Conservation (phyloP, 2,888 invertebrate genomes). For the Tenthredo distinguenda region DNA sequence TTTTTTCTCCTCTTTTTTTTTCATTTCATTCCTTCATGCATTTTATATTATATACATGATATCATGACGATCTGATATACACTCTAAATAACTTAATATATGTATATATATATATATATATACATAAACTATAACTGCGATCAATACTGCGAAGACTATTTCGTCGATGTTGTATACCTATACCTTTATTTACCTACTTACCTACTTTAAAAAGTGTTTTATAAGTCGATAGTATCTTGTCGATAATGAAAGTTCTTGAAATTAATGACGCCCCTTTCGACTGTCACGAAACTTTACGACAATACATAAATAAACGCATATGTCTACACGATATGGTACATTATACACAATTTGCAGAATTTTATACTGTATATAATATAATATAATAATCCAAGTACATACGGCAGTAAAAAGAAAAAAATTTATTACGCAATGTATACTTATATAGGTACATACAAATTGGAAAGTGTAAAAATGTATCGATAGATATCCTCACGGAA, state of each 20-base stretch:
- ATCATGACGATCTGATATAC: too few species aligned
- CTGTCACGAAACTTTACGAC: neutral
- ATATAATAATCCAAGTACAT: too few species aligned
- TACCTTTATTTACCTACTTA: neutral
- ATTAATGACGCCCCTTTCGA: slow-evolving; percentile 7
- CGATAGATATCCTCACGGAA: neutral
- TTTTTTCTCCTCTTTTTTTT: neutral
- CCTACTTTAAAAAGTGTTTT: slow-evolving; percentile 21
- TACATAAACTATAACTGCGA: neutral
- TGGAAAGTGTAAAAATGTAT: neutral
- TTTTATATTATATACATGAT: too few species aligned
- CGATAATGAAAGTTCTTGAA: slow-evolving; percentile 33
- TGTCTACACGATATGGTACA: neutral
- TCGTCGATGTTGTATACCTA: neutral
- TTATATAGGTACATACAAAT: neutral
- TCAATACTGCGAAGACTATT: neutral
- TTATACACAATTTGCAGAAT: neutral
- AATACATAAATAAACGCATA: neutral
- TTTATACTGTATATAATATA: neutral
- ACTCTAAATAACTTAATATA: too few species aligned
- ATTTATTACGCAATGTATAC: neutral
- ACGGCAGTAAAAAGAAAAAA: too few species aligned
- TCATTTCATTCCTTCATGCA: neutral
- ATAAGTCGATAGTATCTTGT: neutral
- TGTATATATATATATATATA: neutral